These are phyloP conservation scores for Empidonax alnorum DNA, from an alignment of 2,113 vertebrate genomes.

Conservation along the genomic window DNA sequence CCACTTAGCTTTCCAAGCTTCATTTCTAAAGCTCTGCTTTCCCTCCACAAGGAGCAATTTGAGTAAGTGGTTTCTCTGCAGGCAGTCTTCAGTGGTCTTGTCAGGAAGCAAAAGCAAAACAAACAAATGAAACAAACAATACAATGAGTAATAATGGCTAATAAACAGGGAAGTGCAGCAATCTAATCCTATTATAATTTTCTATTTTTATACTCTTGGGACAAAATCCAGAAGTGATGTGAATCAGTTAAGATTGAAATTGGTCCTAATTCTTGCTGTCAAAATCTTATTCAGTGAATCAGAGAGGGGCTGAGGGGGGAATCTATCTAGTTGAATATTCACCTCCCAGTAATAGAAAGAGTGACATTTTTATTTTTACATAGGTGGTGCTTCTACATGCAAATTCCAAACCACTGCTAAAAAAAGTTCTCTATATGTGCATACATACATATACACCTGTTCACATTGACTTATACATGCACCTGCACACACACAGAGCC, in stretches of 20 bases:
- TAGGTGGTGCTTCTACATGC: neutral
- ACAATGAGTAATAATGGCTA: slow-evolving; percentile 34
- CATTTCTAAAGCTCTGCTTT: slow-evolving; percentile 5
- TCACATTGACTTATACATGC: neutral
- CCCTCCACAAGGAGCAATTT: slow-evolving; percentile 33
- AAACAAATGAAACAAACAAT: slow-evolving; percentile 23
- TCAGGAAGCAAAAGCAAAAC: slow-evolving; percentile 46
- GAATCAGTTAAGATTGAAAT: slow-evolving; percentile 19
- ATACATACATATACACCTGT: neutral
- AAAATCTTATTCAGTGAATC: neutral
- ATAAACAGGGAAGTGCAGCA: slow-evolving; percentile 17
- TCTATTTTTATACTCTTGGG: neutral
- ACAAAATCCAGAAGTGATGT: neutral
- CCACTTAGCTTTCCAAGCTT: neutral
- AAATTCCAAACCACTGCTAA: neutral
- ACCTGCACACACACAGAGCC: neutral
- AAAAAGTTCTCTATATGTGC: neutral
- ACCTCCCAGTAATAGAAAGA: neutral
- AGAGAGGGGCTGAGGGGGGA: neutral
- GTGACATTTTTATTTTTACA: neutral
- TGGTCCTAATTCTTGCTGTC: neutral
- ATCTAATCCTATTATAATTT: slow-evolving; percentile 35
- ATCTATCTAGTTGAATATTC: neutral
- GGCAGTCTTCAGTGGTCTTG: slow-evolving; percentile 21
- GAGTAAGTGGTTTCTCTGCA: slow-evolving; percentile 37